Evolutionary conservation across 2,888 invertebrate species (phyloP), one percentile per base, ranked within the genome.

Genomic region (Pimpla rufipes): DNA sequence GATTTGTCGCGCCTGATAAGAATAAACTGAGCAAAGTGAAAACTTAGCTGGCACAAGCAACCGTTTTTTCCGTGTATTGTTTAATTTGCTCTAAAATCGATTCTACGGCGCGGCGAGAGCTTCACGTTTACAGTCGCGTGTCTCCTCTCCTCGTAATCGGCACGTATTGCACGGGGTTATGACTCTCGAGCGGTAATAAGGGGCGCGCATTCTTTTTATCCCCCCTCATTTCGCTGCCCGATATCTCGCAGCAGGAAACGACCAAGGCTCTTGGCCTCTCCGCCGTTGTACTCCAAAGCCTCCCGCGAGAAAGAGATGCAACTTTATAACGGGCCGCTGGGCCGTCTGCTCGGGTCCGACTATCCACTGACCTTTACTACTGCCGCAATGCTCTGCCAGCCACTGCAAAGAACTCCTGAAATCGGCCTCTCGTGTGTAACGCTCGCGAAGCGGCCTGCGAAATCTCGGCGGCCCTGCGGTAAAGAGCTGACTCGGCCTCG

Each of bases 111-210:
- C 29, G 2, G 29, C 29, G 40, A 40, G 40, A 64, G 40, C 11
- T 64, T 62, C 52, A 55, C 52, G 42, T 68, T 79, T 70, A 57
- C 70, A 75, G 75, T 75, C 35, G 82, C 74, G 84, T 81, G 77
- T 78, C 64, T 74, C 45, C 13, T 50, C 29, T 74, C 57, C 23
- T 80, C 37, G 42, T 21, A 42, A 21, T 62, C 47, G 21, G 62
- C 73, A 45, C 42, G 75, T 66, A 75, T 79, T 71, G 70, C 57
- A 66, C 70, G 70, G 70, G 57, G 47, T 29, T 40, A 40, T 59
- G 52, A 78, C 52, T 59, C 74, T 79, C 70, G 82, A 67, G 68
- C 59, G 50, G 74, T 70, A 82, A 74, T 74, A 74, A 74, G 70
- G 55, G 73, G 55, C 35, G 78, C 37, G 73, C 29, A 21, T n/a